These are phyloP conservation scores for Sebastes glaucus DNA, from an alignment of 2,797 vertebrate genomes.

Conservation along the genomic window DNA sequence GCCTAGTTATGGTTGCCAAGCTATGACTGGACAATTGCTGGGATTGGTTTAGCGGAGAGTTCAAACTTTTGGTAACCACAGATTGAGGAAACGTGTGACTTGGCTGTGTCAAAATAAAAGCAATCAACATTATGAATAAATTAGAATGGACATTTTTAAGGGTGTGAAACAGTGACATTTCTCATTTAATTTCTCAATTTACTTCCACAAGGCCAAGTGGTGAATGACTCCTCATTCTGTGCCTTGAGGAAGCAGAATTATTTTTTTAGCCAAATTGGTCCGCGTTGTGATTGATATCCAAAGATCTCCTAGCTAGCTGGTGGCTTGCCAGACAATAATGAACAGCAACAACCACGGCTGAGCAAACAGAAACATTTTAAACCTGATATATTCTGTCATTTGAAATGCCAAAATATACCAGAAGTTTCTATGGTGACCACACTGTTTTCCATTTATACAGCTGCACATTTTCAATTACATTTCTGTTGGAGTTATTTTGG, in stretches of 20 bases:
- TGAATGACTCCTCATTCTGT: background rate
- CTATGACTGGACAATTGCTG: background rate
- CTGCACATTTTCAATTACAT: conserved; percentile 17
- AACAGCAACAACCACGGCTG: background rate
- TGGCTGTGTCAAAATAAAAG: background rate
- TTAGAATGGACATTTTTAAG: background rate
- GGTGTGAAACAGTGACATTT: background rate
- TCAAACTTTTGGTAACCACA: background rate
- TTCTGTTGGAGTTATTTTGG: conserved; percentile 13
- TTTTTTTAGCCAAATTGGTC: background rate
- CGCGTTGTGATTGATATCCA: background rate
- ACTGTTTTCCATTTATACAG: conserved; percentile 11
- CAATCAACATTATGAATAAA: background rate
- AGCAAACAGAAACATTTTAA: background rate
- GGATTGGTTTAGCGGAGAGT: no score
- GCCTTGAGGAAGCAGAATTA: background rate
- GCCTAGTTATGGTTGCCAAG: background rate
- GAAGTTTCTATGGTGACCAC: background rate
- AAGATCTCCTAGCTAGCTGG: background rate
- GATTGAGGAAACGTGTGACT: background rate
- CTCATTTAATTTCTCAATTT: background rate
- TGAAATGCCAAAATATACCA: conserved; percentile 10
- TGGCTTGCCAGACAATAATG: background rate
- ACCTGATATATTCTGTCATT: background rate
- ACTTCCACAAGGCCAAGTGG: background rate